Evolutionary conservation across 1,140 invertebrate genomes (phyloP).

Genomic region (Diabrotica undecimpunctata): DNA sequence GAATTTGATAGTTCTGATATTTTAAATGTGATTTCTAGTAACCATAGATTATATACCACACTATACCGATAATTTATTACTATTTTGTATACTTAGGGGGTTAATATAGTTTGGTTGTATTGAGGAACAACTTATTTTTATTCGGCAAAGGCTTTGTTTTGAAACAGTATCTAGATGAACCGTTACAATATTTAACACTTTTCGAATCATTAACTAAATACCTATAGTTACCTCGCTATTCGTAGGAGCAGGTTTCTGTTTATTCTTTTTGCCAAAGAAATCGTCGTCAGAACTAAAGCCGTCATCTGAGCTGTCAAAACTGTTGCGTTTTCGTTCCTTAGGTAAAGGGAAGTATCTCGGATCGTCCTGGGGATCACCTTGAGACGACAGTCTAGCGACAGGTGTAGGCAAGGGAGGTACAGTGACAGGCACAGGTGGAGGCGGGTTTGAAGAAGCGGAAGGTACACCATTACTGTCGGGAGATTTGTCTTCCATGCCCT

Average conservation of each 20-base stretch:
- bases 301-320: conserved; percentile 65
- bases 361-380: conserved; percentile 58
- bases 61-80: too few species aligned
- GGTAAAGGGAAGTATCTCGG: conserved; percentile 65
- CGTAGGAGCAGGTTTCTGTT: conserved; percentile 19
- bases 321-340: conserved; percentile 64
- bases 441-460: not conserved
- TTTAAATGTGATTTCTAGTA: too few species aligned
- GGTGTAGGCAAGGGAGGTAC: conserved; percentile 31
- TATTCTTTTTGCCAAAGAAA: conserved; percentile 47
- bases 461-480: conserved; percentile 37
- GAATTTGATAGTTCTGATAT: too few species aligned
- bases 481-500: conserved; percentile 22
- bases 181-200: too few species aligned
- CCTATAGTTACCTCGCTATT: not conserved
- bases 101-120: too few species aligned
- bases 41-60: too few species aligned
- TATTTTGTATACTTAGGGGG: too few species aligned
- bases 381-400: conserved; percentile 34
- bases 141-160: too few species aligned
- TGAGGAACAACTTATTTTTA: too few species aligned
- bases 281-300: conserved; percentile 63
- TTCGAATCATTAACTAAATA: too few species aligned
- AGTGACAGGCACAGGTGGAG: conserved; percentile 12
- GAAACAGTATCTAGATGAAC: too few species aligned